Evolutionary conservation across 2,797 vertebrate genomes (phyloP).

Genomic region (Rhinella marina): DNA sequence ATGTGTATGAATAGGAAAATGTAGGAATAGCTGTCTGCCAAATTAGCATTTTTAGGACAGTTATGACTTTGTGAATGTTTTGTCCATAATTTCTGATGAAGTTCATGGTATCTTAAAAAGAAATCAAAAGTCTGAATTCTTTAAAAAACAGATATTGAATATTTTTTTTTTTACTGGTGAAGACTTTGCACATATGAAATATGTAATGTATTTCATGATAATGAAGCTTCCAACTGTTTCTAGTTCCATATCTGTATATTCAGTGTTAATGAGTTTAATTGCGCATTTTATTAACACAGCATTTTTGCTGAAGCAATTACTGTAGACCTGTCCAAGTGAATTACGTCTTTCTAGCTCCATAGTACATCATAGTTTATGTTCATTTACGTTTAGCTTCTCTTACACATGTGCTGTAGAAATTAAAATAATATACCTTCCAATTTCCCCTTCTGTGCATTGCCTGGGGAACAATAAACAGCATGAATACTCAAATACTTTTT

Average conservation of each 20-base stretch:
- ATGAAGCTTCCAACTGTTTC: not conserved
- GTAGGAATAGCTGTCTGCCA: too few species aligned
- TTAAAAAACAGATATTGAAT: not conserved
- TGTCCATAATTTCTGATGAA: not conserved
- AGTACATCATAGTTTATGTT: not conserved
- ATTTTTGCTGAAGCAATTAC: conserved; percentile 5
- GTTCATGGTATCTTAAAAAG: not conserved
- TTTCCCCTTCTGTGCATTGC: too few species aligned
- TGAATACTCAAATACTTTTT: too few species aligned
- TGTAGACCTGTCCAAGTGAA: not conserved
- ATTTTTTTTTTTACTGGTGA: not conserved
- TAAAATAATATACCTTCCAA: too few species aligned
- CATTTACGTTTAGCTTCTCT: not conserved
- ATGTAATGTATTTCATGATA: not conserved
- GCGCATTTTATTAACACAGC: conserved; percentile 21
- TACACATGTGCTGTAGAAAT: not conserved
- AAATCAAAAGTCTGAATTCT: not conserved
- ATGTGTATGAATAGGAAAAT: too few species aligned
- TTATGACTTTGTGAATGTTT: not conserved
- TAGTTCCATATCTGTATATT: not conserved
- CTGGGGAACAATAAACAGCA: too few species aligned
- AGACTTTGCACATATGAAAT: not conserved
- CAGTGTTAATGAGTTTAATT: conserved; percentile 7
- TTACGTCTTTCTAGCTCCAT: not conserved
- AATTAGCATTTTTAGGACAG: too few species aligned